phyloP scores from a whole-genome alignment of 2,797 vertebrate genomes.

The Loriculus beryllinus region DNA sequence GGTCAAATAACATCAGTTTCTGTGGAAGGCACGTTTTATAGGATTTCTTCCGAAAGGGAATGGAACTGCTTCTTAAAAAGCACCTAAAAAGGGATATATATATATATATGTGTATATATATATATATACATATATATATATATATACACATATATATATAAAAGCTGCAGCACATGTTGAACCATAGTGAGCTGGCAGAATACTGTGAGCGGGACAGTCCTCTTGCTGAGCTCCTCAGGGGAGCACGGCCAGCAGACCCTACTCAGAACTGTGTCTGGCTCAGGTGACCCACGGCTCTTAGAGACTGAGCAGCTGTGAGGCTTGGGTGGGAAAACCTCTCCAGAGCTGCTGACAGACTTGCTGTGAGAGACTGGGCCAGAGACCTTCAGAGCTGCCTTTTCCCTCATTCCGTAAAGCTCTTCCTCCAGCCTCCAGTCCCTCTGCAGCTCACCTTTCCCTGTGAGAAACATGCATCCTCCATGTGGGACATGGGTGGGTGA shows the following conservation, averaged over 20 bases:
- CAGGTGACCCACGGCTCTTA: rapidly evolving
- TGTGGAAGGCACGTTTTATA: neutral
- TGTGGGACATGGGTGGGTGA: rapidly evolving
- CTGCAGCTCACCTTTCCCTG: neutral
- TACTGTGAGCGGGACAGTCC: rapidly evolving
- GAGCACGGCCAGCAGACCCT: neutral
- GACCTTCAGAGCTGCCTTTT: neutral
- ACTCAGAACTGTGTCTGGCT: rapidly evolving
- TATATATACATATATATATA: neutral
- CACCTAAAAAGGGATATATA: neutral
- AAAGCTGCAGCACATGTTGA: rapidly evolving
- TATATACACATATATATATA: neutral
- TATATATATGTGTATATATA: neutral
- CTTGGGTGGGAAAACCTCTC: neutral
- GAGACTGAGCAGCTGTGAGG: neutral
- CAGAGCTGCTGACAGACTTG: neutral
- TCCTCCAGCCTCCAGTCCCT: rapidly evolving
- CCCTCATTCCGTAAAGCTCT: rapidly evolving
- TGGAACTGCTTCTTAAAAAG: neutral
- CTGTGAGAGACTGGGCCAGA: rapidly evolving
- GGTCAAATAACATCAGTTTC: rapidly evolving
- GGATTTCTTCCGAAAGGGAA: neutral
- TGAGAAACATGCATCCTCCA: rapidly evolving
- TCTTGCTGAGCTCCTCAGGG: rapidly evolving
- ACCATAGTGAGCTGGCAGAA: rapidly evolving